Evolutionary conservation across 2,888 invertebrate genomes (phyloP).

Genomic region (Synergus itoensis): DNA sequence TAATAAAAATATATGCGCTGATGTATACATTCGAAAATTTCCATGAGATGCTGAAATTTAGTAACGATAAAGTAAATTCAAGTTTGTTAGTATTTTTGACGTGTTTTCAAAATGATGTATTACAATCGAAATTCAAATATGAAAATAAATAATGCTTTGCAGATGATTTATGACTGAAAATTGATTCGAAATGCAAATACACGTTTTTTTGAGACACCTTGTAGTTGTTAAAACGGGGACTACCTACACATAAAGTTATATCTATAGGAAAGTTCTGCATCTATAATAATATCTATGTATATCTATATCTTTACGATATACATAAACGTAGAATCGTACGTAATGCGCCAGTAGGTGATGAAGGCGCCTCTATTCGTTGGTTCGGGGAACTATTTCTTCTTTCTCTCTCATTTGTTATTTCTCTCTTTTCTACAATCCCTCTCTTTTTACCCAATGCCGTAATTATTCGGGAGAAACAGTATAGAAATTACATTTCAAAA

Average conservation of each 20-base stretch:
- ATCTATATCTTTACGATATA: constrained; percentile 26
- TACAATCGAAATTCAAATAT: too few relatives aligned
- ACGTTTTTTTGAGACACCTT: neutral
- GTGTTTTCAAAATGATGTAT: too few relatives aligned
- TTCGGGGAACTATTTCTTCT: constrained; percentile 78
- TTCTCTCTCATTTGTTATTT: constrained; percentile 18
- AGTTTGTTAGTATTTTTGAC: too few relatives aligned
- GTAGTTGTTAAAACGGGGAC: neutral
- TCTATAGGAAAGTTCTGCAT: neutral
- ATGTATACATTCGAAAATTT: too few relatives aligned
- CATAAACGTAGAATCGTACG: constrained; percentile 44
- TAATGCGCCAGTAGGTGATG: constrained; percentile 74
- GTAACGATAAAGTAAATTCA: too few relatives aligned
- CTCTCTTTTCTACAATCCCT: constrained; percentile 1
- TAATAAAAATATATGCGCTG: too few relatives aligned
- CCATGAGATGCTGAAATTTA: too few relatives aligned
- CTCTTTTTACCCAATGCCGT: constrained; percentile 7
- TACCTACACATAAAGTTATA: constrained; percentile 14
- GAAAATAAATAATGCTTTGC: too few relatives aligned
- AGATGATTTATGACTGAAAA: too few relatives aligned
- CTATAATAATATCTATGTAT: constrained; percentile 25
- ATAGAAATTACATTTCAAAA: neutral
- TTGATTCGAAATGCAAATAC: too few relatives aligned
- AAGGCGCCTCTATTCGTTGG: constrained; percentile 80
- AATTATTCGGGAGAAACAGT: neutral